Conservation (phyloP, 1,140 invertebrate species). For the Oreohelix idahoensis region DNA sequence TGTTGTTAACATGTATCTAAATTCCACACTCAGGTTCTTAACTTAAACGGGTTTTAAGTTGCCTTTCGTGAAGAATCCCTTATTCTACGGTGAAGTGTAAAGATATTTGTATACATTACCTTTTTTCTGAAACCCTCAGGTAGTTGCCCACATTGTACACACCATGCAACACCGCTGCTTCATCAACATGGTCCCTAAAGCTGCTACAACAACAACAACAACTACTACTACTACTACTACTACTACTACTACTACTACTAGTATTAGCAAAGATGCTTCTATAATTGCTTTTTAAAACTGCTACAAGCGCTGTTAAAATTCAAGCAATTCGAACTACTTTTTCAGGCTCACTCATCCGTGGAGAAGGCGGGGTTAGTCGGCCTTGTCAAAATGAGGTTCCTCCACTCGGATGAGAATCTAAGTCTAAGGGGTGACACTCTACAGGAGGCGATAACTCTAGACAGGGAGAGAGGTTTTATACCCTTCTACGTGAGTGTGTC, state of each 20-base stretch:
- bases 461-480: conserved; percentile 89
- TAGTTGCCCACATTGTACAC: too few relatives aligned
- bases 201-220: background rate
- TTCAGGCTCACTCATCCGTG: conserved; percentile 92
- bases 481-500: conserved; percentile 96
- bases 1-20: too few relatives aligned
- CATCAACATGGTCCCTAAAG: too few relatives aligned
- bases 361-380: conserved; percentile 95
- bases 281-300: too few relatives aligned
- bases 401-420: conserved; percentile 84
- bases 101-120: too few relatives aligned
- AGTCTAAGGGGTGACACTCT: conserved; percentile 88
- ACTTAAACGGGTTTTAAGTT: too few relatives aligned
- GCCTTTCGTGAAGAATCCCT: too few relatives aligned
- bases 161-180: too few relatives aligned
- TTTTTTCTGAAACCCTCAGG: too few relatives aligned
- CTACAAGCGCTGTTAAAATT: too few relatives aligned
- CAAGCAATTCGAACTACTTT: background rate
- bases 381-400: conserved; percentile 91
- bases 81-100: too few relatives aligned
- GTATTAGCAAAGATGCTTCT: background rate
- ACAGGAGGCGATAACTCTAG: conserved; percentile 84
- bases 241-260: background rate
- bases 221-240: background rate
- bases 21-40: too few relatives aligned